phyloP scores from a whole-genome alignment of 2,888 invertebrate species.

The Pristionchus arcanus region DNA sequence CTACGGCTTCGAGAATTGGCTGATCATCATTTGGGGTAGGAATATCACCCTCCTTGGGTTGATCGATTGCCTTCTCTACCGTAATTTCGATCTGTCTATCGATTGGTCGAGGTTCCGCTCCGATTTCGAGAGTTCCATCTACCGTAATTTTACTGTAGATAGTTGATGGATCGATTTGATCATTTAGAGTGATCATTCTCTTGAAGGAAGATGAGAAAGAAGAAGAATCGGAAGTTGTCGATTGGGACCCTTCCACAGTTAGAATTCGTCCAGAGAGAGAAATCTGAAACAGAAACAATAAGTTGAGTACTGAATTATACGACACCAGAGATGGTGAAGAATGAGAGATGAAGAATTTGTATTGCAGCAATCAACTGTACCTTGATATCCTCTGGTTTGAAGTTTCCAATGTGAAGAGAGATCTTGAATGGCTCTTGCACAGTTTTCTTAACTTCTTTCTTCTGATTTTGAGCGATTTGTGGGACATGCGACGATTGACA shows the following conservation, averaged over 20 bases:
- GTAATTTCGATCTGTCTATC: slow-evolving; percentile 53
- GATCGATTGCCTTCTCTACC: slow-evolving; percentile 43
- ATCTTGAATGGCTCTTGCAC: slow-evolving; percentile 13
- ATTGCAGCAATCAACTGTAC: background rate
- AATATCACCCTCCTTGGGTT: slow-evolving; percentile 42
- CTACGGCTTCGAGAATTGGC: slow-evolving; percentile 45
- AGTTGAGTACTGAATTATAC: background rate
- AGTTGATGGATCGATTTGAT: slow-evolving; percentile 37
- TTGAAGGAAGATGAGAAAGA: slow-evolving; percentile 53
- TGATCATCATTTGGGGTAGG: background rate
- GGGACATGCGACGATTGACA: background rate
- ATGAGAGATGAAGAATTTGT: background rate
- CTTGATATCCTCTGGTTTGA: slow-evolving; percentile 56
- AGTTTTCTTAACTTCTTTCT: background rate
- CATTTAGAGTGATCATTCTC: slow-evolving; percentile 8
- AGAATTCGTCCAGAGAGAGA: slow-evolving; percentile 45
- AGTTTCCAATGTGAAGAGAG: slow-evolving; percentile 49
- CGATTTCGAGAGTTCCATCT: slow-evolving; percentile 49
- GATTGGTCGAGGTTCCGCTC: slow-evolving; percentile 37
- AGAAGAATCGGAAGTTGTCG: slow-evolving; percentile 28
- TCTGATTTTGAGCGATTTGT: background rate
- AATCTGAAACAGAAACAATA: background rate
- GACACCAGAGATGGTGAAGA: background rate
- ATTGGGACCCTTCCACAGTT: slow-evolving; percentile 41
- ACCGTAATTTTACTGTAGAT: slow-evolving; percentile 45